phyloP scores from a whole-genome alignment of 1,140 invertebrate species.

The Zeugodacus cucurbitae region DNA sequence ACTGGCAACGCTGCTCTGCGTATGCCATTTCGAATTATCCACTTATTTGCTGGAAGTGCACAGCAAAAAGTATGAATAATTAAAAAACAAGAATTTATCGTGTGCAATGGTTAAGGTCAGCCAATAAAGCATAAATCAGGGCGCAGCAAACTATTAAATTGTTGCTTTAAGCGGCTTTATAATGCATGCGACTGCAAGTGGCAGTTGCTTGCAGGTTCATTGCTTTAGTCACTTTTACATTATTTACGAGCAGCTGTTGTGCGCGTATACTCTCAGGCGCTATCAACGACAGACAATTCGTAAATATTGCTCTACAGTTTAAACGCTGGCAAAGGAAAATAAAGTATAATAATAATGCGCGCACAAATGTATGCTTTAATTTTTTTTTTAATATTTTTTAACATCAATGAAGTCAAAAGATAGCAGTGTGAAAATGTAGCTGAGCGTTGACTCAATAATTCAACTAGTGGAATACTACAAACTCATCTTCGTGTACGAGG shows the following conservation, averaged over 20 bases:
- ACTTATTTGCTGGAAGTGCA: neutral
- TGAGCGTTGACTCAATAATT: too few relatives aligned
- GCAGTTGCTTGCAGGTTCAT: neutral
- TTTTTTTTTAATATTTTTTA: too few relatives aligned
- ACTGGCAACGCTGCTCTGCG: too few relatives aligned
- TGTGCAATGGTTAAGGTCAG: conserved; percentile 16
- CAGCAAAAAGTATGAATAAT: conserved; percentile 6
- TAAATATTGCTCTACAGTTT: neutral
- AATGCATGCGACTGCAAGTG: neutral
- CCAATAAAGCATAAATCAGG: conserved; percentile 36
- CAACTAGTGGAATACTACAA: too few relatives aligned
- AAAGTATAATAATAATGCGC: neutral
- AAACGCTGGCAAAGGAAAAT: too few relatives aligned
- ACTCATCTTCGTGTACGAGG: too few relatives aligned
- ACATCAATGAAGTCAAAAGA: neutral
- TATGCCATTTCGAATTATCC: neutral
- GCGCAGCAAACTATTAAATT: neutral
- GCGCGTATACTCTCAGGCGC: neutral
- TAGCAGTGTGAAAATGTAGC: neutral
- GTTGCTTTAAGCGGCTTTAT: neutral
- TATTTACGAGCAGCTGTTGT: neutral
- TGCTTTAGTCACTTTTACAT: conserved; percentile 12
- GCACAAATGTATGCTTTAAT: neutral
- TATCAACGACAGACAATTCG: neutral
- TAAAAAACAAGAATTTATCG: conserved; percentile 30